Percentiles rank a stretch among this genome's conserved stretches.
Conservation (phyloP, 2,888 invertebrate species). For the Morpho helenor region DNA sequence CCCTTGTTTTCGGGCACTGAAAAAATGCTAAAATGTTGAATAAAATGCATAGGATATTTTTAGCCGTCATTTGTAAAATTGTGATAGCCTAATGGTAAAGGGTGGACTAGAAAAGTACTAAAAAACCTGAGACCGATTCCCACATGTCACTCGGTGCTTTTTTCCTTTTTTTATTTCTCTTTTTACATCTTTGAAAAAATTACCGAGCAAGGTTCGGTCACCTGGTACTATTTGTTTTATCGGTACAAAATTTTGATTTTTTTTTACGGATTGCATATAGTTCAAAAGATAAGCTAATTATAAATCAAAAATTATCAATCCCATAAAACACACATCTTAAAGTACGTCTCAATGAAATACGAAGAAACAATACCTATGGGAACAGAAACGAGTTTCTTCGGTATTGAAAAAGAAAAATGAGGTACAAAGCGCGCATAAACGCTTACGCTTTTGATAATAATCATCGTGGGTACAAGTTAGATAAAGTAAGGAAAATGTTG, state of each 20-base stretch:
- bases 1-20: too few relatives aligned
- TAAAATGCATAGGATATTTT: too few relatives aligned
- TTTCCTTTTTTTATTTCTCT: too few relatives aligned
- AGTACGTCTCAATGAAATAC: conserved; percentile 21
- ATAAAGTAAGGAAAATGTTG: neutral
- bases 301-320: conserved; percentile 8
- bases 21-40: too few relatives aligned
- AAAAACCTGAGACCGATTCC: too few relatives aligned
- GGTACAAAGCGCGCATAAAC: conserved; percentile 1
- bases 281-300: conserved; percentile 3
- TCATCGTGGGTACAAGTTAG: neutral
- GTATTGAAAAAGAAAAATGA: conserved; percentile 20
- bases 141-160: too few relatives aligned
- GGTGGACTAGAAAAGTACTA: too few relatives aligned
- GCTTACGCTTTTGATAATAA: conserved; percentile 8
- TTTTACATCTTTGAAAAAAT: too few relatives aligned
- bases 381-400: conserved; percentile 22
- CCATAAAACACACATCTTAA: conserved; percentile 14
- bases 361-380: conserved; percentile 25
- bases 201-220: too few relatives aligned
- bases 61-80: too few relatives aligned
- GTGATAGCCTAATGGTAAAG: too few relatives aligned
- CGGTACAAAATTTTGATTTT: neutral
- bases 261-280: neutral
- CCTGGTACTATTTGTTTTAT: neutral